These are phyloP conservation scores for Linnaemya tessellans DNA, from an alignment of 2,888 invertebrate species.

Conservation along the genomic window DNA sequence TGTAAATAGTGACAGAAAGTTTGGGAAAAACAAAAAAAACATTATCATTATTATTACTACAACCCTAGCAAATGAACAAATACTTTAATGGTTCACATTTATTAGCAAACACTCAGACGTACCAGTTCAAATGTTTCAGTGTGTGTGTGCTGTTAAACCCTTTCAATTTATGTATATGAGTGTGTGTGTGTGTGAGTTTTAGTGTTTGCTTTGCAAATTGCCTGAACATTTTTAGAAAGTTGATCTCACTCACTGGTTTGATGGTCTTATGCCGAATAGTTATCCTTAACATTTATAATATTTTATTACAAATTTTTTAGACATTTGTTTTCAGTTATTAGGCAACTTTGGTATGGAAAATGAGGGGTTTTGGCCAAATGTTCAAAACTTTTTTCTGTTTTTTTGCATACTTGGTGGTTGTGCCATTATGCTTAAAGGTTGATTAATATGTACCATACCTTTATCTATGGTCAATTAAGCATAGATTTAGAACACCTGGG, in stretches of 20 bases:
- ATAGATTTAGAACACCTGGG: conserved; percentile 58
- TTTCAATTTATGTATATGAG: conserved; percentile 20
- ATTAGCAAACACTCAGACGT: background rate
- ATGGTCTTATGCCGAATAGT: conserved; percentile 18
- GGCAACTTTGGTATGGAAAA: conserved; percentile 31
- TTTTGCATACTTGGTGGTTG: conserved; percentile 17
- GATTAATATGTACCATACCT: conserved; percentile 6
- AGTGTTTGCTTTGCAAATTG: conserved; percentile 39
- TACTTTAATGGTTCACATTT: conserved; percentile 42
- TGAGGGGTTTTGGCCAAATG: conserved; percentile 35
- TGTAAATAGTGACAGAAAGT: conserved; percentile 36
- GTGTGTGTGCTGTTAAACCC: background rate
- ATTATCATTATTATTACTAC: conserved; percentile 28
- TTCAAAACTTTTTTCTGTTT: conserved; percentile 21
- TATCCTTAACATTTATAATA: conserved; percentile 47
- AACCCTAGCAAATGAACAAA: conserved; percentile 51
- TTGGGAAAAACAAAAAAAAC: background rate
- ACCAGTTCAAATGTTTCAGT: background rate
- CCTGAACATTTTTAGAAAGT: conserved; percentile 9
- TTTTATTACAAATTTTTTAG: conserved; percentile 14
- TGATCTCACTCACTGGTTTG: background rate
- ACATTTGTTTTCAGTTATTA: conserved; percentile 31
- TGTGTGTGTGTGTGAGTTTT: conserved; percentile 6
- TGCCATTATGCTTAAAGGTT: conserved; percentile 38
- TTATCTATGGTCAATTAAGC: conserved; percentile 57